Evolutionary conservation across 1,140 invertebrate species (phyloP), one percentile per base, ranked within the genome.

Genomic region (Kradibia gibbosae): DNA sequence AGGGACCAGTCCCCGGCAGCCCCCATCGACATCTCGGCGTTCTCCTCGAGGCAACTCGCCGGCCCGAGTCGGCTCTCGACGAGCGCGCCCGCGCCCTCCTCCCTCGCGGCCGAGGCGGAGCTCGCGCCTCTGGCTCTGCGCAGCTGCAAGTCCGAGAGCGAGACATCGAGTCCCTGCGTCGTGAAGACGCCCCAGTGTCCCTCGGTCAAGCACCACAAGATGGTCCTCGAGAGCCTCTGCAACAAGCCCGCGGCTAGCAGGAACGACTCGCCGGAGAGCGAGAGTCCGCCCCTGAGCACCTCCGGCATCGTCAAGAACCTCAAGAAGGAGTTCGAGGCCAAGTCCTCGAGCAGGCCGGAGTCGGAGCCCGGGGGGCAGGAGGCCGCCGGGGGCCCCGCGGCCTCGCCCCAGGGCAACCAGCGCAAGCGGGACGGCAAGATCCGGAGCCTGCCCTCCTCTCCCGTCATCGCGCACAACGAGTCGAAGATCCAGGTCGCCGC

Each of bases 271-370:
- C 89, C 89, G 0, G 91, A 92, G 34, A 71, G 87, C 0, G 90
- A 91, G n/a, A 87, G 87, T 62, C 88, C 89, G 71, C 87, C 88
- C 0, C 86, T 88, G 3, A 88, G 86, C 60, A 91, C 91, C 28
- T 92, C 92, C 7, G 95, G 95, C 15, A 94, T 94, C 83, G 96
- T 97, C 28, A 94, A 94, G 92, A 96, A 95, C 91, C 93, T 96
- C 78, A 97, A 96, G 89, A 95, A 95, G 88, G 96, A 96, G 87
- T 96, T 97, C 88, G 96, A 97, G 91, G 95, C 95, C 13, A 96
- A 96, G 86, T 95, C 86, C 28, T 86, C 94, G 7, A 93, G 90
- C 60, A 88, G 86, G 57, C 73, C 86, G 20, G 88, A 90, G 53
- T 22, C 88, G 88, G 75, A 88, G 88, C 85, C 85, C 91, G 10